Conservation (phyloP, 2,113 vertebrate genomes). For the Patagioenas fasciata region DNA sequence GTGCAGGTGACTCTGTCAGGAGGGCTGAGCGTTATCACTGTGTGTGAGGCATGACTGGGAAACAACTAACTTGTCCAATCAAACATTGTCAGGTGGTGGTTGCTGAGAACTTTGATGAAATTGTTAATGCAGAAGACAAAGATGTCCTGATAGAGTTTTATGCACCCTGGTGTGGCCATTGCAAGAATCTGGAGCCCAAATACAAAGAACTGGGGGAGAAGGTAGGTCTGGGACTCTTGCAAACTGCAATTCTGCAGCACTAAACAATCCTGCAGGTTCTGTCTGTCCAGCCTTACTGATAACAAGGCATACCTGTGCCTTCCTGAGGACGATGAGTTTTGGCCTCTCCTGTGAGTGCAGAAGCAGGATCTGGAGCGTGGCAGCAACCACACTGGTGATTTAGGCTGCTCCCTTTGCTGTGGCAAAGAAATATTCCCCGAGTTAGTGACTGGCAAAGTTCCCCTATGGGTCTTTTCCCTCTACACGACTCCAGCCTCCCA, state of each 20-base stretch:
- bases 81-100: slow-evolving; percentile 83
- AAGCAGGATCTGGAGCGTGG: neutral
- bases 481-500: neutral
- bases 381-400: neutral
- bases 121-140: slow-evolving; percentile 93
- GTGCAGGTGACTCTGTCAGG: neutral
- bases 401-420: neutral
- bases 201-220: slow-evolving; percentile 95
- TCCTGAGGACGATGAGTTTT: neutral
- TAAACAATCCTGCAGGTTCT: neutral
- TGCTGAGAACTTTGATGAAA: slow-evolving; percentile 95
- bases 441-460: neutral
- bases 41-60: too few species aligned
- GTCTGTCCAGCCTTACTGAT: neutral
- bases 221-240: slow-evolving; percentile 68
- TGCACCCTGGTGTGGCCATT: slow-evolving; percentile 97
- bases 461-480: neutral
- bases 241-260: neutral
- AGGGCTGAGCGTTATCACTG: neutral
- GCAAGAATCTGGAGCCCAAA: slow-evolving; percentile 97
- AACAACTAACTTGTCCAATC: neutral
- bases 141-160: slow-evolving; percentile 98
- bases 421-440: neutral
- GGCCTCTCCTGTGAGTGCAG: neutral
- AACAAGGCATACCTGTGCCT: fast-evolving